Base-by-base conservation (phyloP, 2,113 vertebrate species). In the Myotis brandtii region DNA sequence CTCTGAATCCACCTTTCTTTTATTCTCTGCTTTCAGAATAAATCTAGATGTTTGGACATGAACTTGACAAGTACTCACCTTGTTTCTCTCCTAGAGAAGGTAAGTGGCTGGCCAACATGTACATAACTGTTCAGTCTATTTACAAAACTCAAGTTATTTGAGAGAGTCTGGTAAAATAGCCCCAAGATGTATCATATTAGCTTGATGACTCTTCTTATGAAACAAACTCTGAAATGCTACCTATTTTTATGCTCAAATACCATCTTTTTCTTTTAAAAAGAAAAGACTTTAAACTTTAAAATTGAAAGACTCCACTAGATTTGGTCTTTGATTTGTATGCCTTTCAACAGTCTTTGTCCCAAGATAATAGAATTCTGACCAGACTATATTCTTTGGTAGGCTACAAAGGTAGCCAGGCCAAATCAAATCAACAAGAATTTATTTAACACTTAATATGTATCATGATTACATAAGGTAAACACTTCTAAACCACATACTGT, bases 361-460 rank as follows among this genome's bases (percentile, higher is more conserved):
- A 27, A 86, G 34, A 37, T 82, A 75, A 23, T 67, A 16, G 27
- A 85, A 56, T 82, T 94, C 54, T 90, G 37, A 56, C 43, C 16
- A 56, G 20, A 89, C 8, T 89, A 27, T 93, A 92, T 77, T 95
- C 84, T 92, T 88, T 52, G 46, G 89, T 93, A 11, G 10, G 6
- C 84, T 64, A 82, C 48, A 64, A 14, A 59, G 5, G 25, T 72
- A 69, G 23, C n/a, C 59, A 82, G 32, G 62, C 86, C 82, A 95
- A 94, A 34, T 46, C 84, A 92, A 96, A 80, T 94, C 87, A 92
- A 66, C 81, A 94, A 82, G 50, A 87, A 32, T 95, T 96, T 95
- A 81, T 93, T 79, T 93, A 95, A 40, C 66, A 92, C 59, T 93
- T 95, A 92, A 59, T 75, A 32, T 27, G 27, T 94, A 50, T 97